Evolutionary conservation across 2,113 vertebrate species (phyloP).

Genomic region (Chaetodon trifascialis): DNA sequence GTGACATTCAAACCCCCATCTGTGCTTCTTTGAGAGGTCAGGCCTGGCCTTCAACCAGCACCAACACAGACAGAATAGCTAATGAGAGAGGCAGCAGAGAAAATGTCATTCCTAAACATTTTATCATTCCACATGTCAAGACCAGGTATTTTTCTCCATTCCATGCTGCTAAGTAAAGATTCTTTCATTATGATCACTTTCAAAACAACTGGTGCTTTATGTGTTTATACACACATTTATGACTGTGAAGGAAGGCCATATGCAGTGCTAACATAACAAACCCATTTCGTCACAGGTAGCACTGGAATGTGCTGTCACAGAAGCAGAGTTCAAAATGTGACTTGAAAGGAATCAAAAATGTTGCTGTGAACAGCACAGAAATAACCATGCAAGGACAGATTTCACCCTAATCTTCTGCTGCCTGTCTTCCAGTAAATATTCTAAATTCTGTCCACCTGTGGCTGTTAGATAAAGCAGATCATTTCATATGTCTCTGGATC

Average conservation of each 20-base stretch:
- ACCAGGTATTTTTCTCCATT: not conserved
- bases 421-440: not conserved
- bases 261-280: not conserved
- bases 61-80: slow-evolving; percentile 64
- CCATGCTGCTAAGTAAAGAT: not conserved
- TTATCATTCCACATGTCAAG: slow-evolving; percentile 10
- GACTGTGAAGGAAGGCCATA: not conserved
- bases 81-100: slow-evolving; percentile 37
- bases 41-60: slow-evolving; percentile 36
- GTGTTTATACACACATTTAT: not conserved
- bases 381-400: not conserved
- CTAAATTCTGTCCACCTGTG: not conserved
- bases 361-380: not conserved
- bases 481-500: no score
- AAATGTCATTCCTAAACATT: slow-evolving; percentile 62
- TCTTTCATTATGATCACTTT: not conserved
- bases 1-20: slow-evolving; percentile 50
- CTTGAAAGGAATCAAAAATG: not conserved
- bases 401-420: not conserved
- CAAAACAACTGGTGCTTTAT: not conserved
- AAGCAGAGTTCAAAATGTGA: not conserved
- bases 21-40: slow-evolving; percentile 35
- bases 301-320: not conserved
- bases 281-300: not conserved
- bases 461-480: not conserved